Conservation (phyloP, 92 coral and sea anemone species). For the Phenganax stokvisi region DNA sequence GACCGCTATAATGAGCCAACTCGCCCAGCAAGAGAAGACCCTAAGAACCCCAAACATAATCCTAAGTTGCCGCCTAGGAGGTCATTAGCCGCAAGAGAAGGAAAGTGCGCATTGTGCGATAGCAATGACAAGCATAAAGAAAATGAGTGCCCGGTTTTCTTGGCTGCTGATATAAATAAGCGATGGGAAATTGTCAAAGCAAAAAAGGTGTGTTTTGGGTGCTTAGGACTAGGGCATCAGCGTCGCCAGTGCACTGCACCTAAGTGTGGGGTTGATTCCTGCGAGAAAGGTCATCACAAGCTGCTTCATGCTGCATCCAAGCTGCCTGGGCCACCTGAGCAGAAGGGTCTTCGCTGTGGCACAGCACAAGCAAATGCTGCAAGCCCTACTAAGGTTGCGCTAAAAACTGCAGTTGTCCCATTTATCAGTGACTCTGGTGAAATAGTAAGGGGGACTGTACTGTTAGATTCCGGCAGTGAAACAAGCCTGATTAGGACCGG, state of each 20-base stretch:
- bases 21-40: not conserved
- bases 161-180: slow-evolving; percentile 17
- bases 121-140: slow-evolving; percentile 14
- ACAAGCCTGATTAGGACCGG: not conserved
- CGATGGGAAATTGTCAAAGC: slow-evolving; percentile 31
- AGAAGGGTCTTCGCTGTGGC: too few species aligned
- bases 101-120: slow-evolving; percentile 33
- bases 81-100: not conserved
- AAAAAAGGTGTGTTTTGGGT: slow-evolving; percentile 37
- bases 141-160: slow-evolving; percentile 22
- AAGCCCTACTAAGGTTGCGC: too few species aligned
- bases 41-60: not conserved
- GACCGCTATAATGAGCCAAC: slow-evolving; percentile 35
- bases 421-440: too few species aligned
- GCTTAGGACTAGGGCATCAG: slow-evolving; percentile 35
- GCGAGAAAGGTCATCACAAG: slow-evolving; percentile 35
- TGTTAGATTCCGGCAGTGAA: too few species aligned
- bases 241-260: slow-evolving; percentile 42
- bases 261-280: slow-evolving; percentile 39
- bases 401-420: too few species aligned
- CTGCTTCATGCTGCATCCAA: too few species aligned
- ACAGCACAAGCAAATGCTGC: too few species aligned
- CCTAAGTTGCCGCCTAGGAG: slow-evolving; percentile 1
- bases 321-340: too few species aligned
- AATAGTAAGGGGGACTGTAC: too few species aligned